Conservation (phyloP, 2,113 vertebrate genomes). For the Centrocercus urophasianus region DNA sequence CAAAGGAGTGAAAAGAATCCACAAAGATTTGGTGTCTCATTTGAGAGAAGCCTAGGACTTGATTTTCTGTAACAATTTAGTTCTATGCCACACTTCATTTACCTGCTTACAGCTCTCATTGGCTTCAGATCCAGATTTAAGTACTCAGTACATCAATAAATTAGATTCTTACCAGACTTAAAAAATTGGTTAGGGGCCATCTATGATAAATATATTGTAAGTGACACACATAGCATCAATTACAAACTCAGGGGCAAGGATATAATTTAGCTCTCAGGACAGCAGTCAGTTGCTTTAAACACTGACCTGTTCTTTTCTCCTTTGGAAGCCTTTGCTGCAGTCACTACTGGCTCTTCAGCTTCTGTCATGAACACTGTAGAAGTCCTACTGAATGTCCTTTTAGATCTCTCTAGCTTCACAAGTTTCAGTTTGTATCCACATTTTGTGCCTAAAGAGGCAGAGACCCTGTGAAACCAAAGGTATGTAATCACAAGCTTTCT, state of each 20-base stretch:
- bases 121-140: slow-evolving; percentile 1
- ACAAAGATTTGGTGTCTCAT: neutral
- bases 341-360: neutral
- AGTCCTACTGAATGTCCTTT: neutral
- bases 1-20: neutral
- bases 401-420: neutral
- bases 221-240: neutral
- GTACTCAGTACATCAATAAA: neutral
- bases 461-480: neutral
- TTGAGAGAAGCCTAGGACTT: neutral
- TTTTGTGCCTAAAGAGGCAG: neutral
- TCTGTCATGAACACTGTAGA: neutral
- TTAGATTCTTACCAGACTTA: neutral
- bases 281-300: neutral
- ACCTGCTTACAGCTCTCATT: neutral
- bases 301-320: neutral
- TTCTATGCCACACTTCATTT: neutral
- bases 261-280: slow-evolving; percentile 3
- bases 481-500: neutral
- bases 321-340: neutral
- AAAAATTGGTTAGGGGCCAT: neutral
- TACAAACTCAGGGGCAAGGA: neutral
- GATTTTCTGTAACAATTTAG: neutral
- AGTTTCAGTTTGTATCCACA: neutral
- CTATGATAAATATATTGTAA: neutral